Evolutionary conservation across 2,888 invertebrate species (phyloP).

Genomic region (Melanostoma scalare): DNA sequence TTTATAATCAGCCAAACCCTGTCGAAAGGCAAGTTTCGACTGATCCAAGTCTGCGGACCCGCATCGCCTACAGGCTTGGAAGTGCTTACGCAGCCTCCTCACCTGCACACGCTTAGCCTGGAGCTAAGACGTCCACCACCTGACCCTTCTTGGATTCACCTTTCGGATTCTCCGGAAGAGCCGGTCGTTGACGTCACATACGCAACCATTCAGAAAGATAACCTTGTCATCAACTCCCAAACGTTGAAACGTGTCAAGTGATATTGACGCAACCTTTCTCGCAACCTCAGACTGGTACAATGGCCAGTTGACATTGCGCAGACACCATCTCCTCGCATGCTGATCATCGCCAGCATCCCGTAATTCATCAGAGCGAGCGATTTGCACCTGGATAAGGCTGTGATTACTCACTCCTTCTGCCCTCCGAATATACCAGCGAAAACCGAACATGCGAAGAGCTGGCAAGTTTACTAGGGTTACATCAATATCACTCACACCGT

Average conservation of each 20-base stretch:
- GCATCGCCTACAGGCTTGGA: too few species aligned
- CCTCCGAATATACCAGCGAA: background rate
- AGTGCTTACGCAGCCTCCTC: background rate
- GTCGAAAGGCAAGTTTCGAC: too few species aligned
- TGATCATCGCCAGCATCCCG: background rate
- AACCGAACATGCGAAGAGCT: background rate
- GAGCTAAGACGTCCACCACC: background rate
- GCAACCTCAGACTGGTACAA: too few species aligned
- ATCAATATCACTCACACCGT: background rate
- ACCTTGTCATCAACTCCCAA: constrained; percentile 18
- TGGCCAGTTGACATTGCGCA: background rate
- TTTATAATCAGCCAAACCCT: constrained; percentile 2
- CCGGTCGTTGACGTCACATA: constrained; percentile 14
- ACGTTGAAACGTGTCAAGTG: constrained; percentile 4
- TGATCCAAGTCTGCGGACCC: too few species aligned
- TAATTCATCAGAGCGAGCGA: background rate
- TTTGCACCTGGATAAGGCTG: background rate
- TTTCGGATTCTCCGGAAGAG: background rate
- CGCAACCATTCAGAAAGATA: constrained; percentile 2
- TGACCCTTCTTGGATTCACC: constrained; percentile 1
- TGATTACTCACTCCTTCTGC: background rate
- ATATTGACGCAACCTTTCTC: background rate
- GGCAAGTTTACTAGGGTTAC: background rate
- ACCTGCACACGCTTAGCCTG: too few species aligned
- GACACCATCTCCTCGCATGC: background rate